Conservation (phyloP, 2,888 invertebrate species). For the Reticulitermes lucifugus region DNA sequence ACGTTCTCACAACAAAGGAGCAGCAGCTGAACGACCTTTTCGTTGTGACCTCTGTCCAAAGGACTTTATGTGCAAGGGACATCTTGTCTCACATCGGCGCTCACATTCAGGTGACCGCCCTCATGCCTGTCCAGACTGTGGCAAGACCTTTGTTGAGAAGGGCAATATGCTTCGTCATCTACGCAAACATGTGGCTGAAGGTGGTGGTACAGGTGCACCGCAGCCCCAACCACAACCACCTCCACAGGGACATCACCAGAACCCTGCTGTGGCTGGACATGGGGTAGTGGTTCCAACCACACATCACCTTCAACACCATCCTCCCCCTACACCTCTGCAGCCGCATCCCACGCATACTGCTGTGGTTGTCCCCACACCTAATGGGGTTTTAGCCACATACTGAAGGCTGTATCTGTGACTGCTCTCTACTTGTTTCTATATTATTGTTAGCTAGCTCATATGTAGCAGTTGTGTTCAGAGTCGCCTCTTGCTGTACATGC, state of each 20-base stretch:
- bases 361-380: constrained; percentile 49
- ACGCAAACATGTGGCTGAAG: constrained; percentile 74
- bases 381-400: constrained; percentile 39
- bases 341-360: constrained; percentile 46
- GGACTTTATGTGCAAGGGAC: constrained; percentile 86
- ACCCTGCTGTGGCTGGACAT: constrained; percentile 35
- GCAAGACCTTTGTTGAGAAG: constrained; percentile 83
- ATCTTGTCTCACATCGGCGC: constrained; percentile 86
- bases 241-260: constrained; percentile 41
- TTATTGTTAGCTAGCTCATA: constrained; percentile 21
- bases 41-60: constrained; percentile 89
- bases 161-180: constrained; percentile 82
- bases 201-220: constrained; percentile 56
- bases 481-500: background rate
- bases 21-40: constrained; percentile 82
- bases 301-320: constrained; percentile 41
- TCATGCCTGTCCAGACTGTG: constrained; percentile 77
- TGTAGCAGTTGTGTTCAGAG: background rate
- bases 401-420: background rate
- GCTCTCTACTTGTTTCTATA: background rate
- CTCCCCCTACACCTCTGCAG: constrained; percentile 38
- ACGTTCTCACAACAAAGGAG: constrained; percentile 71
- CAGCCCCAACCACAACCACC: constrained; percentile 33
- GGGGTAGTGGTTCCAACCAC: constrained; percentile 42
- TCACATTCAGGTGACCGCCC: constrained; percentile 69